Evolutionary conservation across 2,797 vertebrate genomes (phyloP).

Genomic region (Danio albolineatus): DNA sequence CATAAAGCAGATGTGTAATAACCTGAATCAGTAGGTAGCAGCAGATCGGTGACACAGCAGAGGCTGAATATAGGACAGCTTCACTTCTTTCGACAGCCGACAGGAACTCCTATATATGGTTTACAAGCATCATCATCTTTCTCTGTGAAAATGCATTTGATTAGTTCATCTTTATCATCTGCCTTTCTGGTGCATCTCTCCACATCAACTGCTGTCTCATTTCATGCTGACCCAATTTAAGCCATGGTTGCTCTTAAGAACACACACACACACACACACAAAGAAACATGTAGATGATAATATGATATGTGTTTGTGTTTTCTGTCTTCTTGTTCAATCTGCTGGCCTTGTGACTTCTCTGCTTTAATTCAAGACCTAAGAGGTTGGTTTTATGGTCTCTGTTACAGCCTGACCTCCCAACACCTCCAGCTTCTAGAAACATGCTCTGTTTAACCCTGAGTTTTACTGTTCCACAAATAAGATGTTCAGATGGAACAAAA

Average conservation of each 20-base stretch:
- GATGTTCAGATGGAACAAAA: background rate
- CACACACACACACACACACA: too few species aligned
- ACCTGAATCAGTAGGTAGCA: conserved; percentile 10
- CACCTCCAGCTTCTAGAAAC: background rate
- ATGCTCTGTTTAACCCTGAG: background rate
- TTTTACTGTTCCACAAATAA: background rate
- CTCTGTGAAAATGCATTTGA: background rate
- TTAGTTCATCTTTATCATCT: conserved; percentile 50
- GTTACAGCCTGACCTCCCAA: conserved; percentile 20
- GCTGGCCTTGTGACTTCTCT: conserved; percentile 84
- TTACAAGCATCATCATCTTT: background rate
- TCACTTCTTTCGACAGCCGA: background rate
- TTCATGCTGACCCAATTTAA: background rate
- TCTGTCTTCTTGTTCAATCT: conserved; percentile 78
- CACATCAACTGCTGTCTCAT: conserved; percentile 28
- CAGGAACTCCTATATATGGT: conserved; percentile 25
- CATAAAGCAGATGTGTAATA: background rate
- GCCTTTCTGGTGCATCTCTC: conserved; percentile 8
- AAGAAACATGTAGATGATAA: conserved; percentile 65
- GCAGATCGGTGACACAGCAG: background rate
- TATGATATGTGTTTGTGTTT: conserved; percentile 79
- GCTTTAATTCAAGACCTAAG: conserved; percentile 91
- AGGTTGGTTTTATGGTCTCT: conserved; percentile 84
- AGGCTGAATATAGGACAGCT: background rate
- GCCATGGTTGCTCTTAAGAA: conserved; percentile 37